Conservation (phyloP, 1,140 invertebrate genomes). For the Bombus sibiricus region DNA sequence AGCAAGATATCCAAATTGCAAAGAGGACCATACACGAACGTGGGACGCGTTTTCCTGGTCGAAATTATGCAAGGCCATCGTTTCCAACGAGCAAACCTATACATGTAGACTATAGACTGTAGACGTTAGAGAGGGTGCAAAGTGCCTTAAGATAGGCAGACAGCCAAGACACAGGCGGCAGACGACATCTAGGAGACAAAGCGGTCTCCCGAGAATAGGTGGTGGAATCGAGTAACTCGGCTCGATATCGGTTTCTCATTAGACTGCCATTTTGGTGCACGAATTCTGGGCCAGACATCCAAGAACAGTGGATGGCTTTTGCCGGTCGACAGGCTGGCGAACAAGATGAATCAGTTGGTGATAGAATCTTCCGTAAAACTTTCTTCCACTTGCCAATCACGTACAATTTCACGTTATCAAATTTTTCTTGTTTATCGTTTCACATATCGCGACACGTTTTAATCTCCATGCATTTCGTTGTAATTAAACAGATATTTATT, state of each 20-base stretch:
- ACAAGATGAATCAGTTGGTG: not conserved
- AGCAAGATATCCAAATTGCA: not conserved
- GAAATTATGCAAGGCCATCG: not conserved
- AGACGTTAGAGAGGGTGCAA: not conserved
- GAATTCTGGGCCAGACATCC: slow-evolving; percentile 33
- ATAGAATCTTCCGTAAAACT: not conserved
- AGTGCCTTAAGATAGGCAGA: slow-evolving; percentile 52
- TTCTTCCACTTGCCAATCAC: no score
- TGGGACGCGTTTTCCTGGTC: no score
- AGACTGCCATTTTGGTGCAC: slow-evolving; percentile 53
- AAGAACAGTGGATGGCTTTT: not conserved
- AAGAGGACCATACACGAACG: not conserved
- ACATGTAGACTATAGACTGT: not conserved
- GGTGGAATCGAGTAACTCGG: slow-evolving; percentile 55
- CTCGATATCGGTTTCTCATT: slow-evolving; percentile 70
- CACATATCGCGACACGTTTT: no score
- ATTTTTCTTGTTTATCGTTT: not conserved
- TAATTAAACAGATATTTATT: no score
- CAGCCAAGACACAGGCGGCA: slow-evolving; percentile 31
- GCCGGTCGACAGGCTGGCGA: not conserved
- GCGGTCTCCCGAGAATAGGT: slow-evolving; percentile 42
- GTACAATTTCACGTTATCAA: not conserved
- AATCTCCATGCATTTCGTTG: no score
- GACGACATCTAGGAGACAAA: slow-evolving; percentile 58
- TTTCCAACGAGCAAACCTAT: not conserved